Conservation (phyloP, 2,888 invertebrate species). For the Caenorhabditis wallacei region DNA sequence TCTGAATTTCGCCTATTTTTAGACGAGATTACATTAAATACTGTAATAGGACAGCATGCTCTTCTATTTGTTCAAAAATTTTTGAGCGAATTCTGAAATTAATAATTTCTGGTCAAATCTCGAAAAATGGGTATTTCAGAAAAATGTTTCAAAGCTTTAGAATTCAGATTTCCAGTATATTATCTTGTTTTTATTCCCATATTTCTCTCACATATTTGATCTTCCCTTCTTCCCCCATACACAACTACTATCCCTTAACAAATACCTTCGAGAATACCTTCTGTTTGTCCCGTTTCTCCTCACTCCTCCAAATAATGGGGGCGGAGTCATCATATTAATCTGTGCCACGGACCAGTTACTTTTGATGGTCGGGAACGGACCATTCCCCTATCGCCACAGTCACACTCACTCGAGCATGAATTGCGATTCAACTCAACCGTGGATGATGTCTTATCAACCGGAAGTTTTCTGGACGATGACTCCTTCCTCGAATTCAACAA, state of each 20-base stretch:
- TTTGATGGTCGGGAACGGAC: conserved; percentile 22
- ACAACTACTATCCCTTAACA: conserved; percentile 13
- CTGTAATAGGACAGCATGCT: too few relatives aligned
- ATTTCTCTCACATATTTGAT: conserved; percentile 8
- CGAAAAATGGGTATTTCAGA: too few relatives aligned
- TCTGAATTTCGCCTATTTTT: too few relatives aligned
- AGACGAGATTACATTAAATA: too few relatives aligned
- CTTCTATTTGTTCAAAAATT: too few relatives aligned
- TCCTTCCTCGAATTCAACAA: conserved; percentile 19
- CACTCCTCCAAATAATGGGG: not conserved
- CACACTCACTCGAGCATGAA: conserved; percentile 66
- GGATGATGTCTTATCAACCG: conserved; percentile 47
- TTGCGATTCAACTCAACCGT: conserved; percentile 63
- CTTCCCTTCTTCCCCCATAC: not conserved
- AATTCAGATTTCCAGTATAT: too few relatives aligned
- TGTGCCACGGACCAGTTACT: conserved; percentile 50
- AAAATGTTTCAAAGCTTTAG: too few relatives aligned
- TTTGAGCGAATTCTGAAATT: too few relatives aligned
- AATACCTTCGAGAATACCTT: conserved; percentile 15
- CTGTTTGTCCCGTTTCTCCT: conserved; percentile 29
- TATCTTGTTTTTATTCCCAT: not conserved
- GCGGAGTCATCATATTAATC: conserved; percentile 10
- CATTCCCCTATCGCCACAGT: conserved; percentile 1
- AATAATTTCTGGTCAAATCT: too few relatives aligned
- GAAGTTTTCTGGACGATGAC: conserved; percentile 45